Conservation (phyloP, 2,797 vertebrate species). For the Sarcoramphus papa region DNA sequence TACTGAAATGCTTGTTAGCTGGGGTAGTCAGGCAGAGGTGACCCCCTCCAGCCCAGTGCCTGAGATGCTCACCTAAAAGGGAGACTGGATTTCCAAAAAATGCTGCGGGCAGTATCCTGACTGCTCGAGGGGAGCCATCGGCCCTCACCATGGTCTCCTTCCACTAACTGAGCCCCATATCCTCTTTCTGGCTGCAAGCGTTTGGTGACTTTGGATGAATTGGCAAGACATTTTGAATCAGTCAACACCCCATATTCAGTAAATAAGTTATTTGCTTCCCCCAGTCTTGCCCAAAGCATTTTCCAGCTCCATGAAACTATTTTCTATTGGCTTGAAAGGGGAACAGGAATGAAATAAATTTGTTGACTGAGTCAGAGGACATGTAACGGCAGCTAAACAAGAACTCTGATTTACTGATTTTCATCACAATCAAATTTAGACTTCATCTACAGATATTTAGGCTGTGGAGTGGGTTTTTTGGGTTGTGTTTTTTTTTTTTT, state of each 20-base stretch:
- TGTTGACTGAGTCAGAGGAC: neutral
- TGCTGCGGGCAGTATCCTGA: neutral
- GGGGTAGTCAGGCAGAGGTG: neutral
- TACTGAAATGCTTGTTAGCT: neutral
- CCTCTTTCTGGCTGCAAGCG: neutral
- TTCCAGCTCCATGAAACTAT: neutral
- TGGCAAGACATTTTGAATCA: neutral
- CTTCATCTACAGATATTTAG: neutral
- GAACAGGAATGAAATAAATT: constrained; percentile 1
- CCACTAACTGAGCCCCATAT: neutral
- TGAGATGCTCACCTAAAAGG: neutral
- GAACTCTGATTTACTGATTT: constrained; percentile 15
- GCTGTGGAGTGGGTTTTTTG: neutral
- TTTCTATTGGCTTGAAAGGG: constrained; percentile 15
- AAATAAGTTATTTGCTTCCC: constrained; percentile 9
- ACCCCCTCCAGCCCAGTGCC: neutral
- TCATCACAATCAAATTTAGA: neutral
- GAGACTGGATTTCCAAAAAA: neutral
- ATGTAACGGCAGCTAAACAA: neutral
- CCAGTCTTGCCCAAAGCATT: constrained; percentile 2
- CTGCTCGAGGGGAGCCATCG: neutral
- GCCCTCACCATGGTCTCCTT: neutral
- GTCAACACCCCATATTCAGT: neutral
- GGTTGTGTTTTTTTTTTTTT: neutral
- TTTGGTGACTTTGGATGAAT: neutral